Base-by-base conservation (phyloP, 2,888 invertebrate genomes). In the Xestoiulus laeticollis region DNA sequence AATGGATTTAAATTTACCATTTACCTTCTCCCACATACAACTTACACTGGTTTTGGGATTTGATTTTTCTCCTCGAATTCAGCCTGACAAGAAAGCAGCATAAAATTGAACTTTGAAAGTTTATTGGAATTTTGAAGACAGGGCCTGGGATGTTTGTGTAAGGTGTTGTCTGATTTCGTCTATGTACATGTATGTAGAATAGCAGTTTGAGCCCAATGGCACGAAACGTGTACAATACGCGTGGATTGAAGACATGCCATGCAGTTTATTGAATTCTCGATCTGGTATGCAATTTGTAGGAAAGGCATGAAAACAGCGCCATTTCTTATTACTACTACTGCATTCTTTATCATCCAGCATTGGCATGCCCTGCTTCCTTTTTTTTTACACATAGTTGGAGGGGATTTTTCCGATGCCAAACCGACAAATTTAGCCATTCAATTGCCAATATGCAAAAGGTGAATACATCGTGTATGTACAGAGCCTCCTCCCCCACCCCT, bases 241-340 rank as follows among this genome's bases (percentile, higher is more conserved):
- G 68, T 26, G 59, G 59, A 59, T 59, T 68, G 26, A 26, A 26
- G 26, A 68, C 26, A 68, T 26, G 68, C 38, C n/a, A 22, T 10
- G 6, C 48, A 84, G 84, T 84, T 84, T 84, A 84, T 84, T 84
- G 84, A 84, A 84, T 84, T 84, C 84, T 84, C 84, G n/a, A 43
- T 8, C 84, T 22, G 84, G 84, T 84, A 84, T 84, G 84, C 84
- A 84, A 84, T 84, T 84, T 84, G 84, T 84, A 84, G 1, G 32
- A 22, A 8, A 83, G 83, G 83, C 83, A 83, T 33, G 84, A 84
- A 84, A 84, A 84, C 84, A 84, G 33, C 84, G 33, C 84, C 84
- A 84, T 84, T 84, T 84, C 33, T 84, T 84, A 84, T 84, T 84
- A 84, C 84, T 84, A 33, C 16, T 84, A 84, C 26, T 68, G 26